Evolutionary conservation across 2,113 vertebrate genomes (phyloP).

Genomic region (Sturnira hondurensis): DNA sequence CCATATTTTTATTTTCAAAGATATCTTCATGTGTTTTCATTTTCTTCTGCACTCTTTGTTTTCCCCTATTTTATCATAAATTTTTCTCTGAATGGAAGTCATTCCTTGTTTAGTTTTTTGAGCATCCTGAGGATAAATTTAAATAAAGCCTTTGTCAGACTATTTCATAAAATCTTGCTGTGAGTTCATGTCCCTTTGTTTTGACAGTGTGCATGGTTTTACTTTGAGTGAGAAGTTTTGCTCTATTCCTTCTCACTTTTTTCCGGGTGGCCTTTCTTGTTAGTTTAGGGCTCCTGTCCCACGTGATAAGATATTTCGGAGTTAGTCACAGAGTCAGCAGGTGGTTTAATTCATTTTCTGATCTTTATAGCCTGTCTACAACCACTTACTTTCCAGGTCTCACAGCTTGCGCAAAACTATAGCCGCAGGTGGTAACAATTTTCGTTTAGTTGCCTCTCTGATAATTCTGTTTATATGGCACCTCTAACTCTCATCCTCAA

Average conservation of each 20-base stretch:
- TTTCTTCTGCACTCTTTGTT: not conserved
- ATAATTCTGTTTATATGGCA: not conserved
- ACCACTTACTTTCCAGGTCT: not conserved
- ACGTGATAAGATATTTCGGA: not conserved
- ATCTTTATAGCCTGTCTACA: constrained; percentile 27
- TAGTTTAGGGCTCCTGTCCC: not conserved
- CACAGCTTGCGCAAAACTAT: not conserved
- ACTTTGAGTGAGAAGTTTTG: not conserved
- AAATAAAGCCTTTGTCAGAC: not conserved
- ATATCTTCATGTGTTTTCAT: not conserved
- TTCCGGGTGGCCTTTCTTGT: not conserved
- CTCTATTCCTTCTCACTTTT: not conserved
- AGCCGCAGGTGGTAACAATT: constrained; percentile 27
- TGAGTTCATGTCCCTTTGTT: not conserved
- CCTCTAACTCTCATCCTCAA: not conserved
- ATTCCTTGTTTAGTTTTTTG: not conserved
- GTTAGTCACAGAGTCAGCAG: not conserved
- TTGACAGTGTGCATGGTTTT: not conserved
- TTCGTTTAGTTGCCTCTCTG: constrained; percentile 25
- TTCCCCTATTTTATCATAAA: not conserved
- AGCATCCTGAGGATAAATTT: not conserved
- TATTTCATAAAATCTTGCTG: not conserved
- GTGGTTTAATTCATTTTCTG: constrained; percentile 11
- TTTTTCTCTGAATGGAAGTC: not conserved
- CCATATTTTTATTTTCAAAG: constrained; percentile 10